A percentile compares a stretch with the other conserved stretches of the same genome.
phyloP scores from a whole-genome alignment of 1,140 invertebrate genomes.

The Macrobrachium nipponense region DNA sequence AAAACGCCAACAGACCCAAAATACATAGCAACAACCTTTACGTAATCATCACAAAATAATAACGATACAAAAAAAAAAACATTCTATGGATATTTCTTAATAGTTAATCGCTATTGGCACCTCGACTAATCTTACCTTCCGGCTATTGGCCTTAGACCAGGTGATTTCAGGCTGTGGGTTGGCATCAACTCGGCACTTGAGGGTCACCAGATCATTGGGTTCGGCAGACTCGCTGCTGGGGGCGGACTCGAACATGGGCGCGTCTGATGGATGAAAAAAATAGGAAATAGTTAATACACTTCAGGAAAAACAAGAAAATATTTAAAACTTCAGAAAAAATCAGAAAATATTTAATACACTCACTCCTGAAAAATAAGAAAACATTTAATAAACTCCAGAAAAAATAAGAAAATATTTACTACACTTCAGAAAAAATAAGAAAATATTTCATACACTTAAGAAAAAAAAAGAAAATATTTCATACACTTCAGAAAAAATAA shows the following conservation, averaged over 20 bases:
- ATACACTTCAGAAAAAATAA: too few species aligned
- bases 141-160: constrained; percentile 75
- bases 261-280: constrained; percentile 30
- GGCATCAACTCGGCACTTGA: constrained; percentile 69
- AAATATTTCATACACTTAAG: not conserved
- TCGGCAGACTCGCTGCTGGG: constrained; percentile 67
- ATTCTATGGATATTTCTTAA: not conserved
- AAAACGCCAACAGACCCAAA: too few species aligned
- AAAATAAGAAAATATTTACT: too few species aligned
- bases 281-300: too few species aligned
- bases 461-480: not conserved
- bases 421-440: too few species aligned
- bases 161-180: constrained; percentile 70
- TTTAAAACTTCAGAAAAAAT: too few species aligned
- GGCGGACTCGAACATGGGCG: constrained; percentile 57
- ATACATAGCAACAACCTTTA: too few species aligned
- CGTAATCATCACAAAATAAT: not conserved
- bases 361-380: too few species aligned
- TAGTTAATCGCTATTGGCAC: not conserved
- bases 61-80: not conserved
- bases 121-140: constrained; percentile 13
- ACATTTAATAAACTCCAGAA: too few species aligned
- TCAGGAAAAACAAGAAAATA: too few species aligned
- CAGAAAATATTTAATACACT: too few species aligned
- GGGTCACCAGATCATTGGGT: constrained; percentile 65